These are phyloP conservation scores for Tetragonula clypearis DNA, from an alignment of 1,140 invertebrate genomes.

Conservation along the genomic window DNA sequence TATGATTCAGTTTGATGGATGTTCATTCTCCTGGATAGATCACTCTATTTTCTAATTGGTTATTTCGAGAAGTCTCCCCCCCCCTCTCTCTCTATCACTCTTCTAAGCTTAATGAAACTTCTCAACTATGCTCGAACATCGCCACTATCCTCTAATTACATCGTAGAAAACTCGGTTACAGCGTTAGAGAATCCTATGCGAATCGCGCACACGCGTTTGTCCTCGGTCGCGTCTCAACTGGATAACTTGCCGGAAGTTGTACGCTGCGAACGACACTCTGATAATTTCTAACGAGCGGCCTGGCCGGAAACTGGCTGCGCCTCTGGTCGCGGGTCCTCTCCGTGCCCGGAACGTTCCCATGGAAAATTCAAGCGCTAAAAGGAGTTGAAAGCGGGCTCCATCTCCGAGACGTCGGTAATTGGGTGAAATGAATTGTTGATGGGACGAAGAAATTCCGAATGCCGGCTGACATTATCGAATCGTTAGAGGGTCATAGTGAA, in stretches of 20 bases:
- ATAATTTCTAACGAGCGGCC: slow-evolving; percentile 31
- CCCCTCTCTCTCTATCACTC: too few relatives aligned
- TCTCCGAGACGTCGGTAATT: neutral
- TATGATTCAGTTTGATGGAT: too few relatives aligned
- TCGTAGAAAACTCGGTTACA: slow-evolving; percentile 10
- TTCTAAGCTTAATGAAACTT: neutral
- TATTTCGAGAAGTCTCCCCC: too few relatives aligned
- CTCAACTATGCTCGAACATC: neutral
- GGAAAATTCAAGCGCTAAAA: slow-evolving; percentile 33
- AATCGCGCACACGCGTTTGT: neutral
- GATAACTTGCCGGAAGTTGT: slow-evolving; percentile 20
- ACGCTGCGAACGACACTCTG: slow-evolving; percentile 2
- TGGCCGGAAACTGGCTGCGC: neutral
- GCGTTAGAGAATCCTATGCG: neutral
- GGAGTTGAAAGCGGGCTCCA: neutral
- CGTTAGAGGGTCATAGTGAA: neutral
- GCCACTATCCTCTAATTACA: neutral
- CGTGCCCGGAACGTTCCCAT: neutral
- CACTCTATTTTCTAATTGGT: too few relatives aligned
- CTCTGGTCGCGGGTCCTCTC: neutral
- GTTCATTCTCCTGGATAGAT: too few relatives aligned
- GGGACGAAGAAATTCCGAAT: neutral
- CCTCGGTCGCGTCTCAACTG: neutral
- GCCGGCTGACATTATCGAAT: neutral
- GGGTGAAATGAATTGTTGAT: slow-evolving; percentile 15